Base-by-base conservation (phyloP, 2,888 invertebrate genomes). In the Aquatica leii region DNA sequence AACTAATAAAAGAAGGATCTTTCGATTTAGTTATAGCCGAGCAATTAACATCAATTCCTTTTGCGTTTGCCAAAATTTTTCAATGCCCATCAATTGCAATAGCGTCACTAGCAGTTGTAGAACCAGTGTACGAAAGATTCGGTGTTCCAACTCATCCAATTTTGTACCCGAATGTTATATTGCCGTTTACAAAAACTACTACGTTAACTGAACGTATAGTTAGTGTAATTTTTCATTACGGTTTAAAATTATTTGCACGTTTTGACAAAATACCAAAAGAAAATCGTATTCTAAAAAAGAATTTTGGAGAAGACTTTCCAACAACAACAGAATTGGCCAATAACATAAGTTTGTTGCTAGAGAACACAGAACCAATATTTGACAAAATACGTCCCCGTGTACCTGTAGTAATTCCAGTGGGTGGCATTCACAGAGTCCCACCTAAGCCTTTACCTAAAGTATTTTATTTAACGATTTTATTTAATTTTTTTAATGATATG, bases 21-120 rank as follows among this genome's bases (percentile, higher is more conserved):
- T 88, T 87, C 67, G 88, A 88, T 74, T 72, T 86, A 21, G 83
- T 87, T 0, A 77, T 88, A 35, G 81, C 84, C 1, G 88, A 88
- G 75, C 82, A 84, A 11, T 80, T 86, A 6, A 79, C 83, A 1
- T 85, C 85, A 0, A 57, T 84, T 0, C 71, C 84, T 24, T 84
- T 84, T 58, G 85, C 83, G 0, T 82, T 84, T 14, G 84, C 85
- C 14, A 82, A 86, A 40, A 84, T 84, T 68, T 87, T 87, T 71
- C 75, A 83, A 31, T 82, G 80, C 17, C 85, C 87, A 2, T 82
- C 85, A 46, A 84, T 88, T 61, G 81, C 84, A 3, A 82, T 87
- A 2, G 82, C 84, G 5, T 80, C 86, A 0, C 77, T 84, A 4
- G 84, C 82, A 61, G 85, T 85, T 0, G 81, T 80, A 66, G 76